phyloP scores from a whole-genome alignment of 2,888 invertebrate genomes.

The Philopedon plagiatum region DNA sequence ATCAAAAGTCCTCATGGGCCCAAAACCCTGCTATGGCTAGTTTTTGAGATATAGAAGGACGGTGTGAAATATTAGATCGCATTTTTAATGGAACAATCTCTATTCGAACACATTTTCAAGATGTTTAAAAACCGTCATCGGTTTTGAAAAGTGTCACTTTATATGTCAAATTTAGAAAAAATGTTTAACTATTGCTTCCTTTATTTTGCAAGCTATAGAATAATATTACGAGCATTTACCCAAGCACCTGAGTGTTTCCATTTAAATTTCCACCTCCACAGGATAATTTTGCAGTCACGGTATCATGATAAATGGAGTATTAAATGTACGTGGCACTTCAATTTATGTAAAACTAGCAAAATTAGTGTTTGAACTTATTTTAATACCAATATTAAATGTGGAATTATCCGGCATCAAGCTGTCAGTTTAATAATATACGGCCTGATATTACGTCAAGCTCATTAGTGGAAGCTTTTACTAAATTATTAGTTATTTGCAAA shows the following conservation, averaged over 20 bases:
- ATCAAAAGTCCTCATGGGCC: too few relatives aligned
- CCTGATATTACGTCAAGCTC: constrained; percentile 55
- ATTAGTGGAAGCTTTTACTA: constrained; percentile 55
- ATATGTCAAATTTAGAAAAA: too few relatives aligned
- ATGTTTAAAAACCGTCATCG: too few relatives aligned
- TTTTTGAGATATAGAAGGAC: too few relatives aligned
- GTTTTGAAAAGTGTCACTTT: too few relatives aligned
- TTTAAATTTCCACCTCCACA: constrained; percentile 35
- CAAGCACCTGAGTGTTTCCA: constrained; percentile 5
- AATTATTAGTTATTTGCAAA: constrained; percentile 55
- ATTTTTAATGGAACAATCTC: too few relatives aligned
- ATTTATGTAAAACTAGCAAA: constrained; percentile 45
- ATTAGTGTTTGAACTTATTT: constrained; percentile 45
- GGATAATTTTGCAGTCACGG: constrained; percentile 37
- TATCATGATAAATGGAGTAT: constrained; percentile 35
- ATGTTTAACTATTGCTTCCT: background rate
- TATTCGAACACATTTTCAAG: too few relatives aligned
- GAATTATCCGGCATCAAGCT: constrained; percentile 51
- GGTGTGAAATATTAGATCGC: too few relatives aligned
- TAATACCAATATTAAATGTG: constrained; percentile 47
- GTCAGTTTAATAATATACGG: constrained; percentile 56
- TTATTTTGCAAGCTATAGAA: background rate
- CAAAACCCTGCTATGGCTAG: too few relatives aligned
- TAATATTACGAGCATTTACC: too few relatives aligned
- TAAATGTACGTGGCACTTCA: constrained; percentile 39